phyloP scores from a whole-genome alignment of 1,140 invertebrate genomes.

The Melitaea cinxia region DNA sequence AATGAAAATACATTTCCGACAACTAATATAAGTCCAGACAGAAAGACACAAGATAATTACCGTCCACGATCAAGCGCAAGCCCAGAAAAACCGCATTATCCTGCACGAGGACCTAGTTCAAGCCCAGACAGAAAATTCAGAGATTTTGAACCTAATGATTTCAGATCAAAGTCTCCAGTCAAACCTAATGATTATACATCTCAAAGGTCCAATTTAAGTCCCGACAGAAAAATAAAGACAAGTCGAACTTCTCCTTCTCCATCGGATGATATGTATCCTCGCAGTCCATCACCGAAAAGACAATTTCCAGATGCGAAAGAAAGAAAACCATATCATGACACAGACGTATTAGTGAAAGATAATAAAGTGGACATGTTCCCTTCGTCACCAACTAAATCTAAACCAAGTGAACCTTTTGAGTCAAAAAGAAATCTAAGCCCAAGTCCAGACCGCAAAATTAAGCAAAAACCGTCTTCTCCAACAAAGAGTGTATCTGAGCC shows the following conservation, averaged over 20 bases:
- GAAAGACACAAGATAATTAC: constrained; percentile 29
- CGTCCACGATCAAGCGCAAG: constrained; percentile 39
- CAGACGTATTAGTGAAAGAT: background rate
- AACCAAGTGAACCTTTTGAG: background rate
- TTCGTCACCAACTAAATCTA: background rate
- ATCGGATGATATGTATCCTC: constrained; percentile 3
- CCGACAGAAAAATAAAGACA: constrained; percentile 32
- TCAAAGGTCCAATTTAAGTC: constrained; percentile 36
- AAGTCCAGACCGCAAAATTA: constrained; percentile 23
- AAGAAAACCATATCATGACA: background rate
- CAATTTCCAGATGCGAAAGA: constrained; percentile 4
- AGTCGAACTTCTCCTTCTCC: background rate
- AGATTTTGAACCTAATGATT: constrained; percentile 22
- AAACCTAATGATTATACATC: constrained; percentile 26
- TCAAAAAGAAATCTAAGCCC: constrained; percentile 15
- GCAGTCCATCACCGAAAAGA: constrained; percentile 12
- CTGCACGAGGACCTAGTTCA: constrained; percentile 36
- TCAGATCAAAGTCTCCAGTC: constrained; percentile 31
- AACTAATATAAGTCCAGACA: constrained; percentile 44
- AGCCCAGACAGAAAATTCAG: constrained; percentile 51
- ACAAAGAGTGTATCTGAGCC: constrained; percentile 27
- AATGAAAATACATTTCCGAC: constrained; percentile 26
- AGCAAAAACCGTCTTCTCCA: constrained; percentile 20
- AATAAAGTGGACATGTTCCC: background rate
- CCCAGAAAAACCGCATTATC: constrained; percentile 47